A percentile compares a stretch with the other conserved stretches of the same genome.
These are phyloP conservation scores for Drosophila anomelani DNA, from an alignment of 2,888 invertebrate species.

Conservation along the genomic window DNA sequence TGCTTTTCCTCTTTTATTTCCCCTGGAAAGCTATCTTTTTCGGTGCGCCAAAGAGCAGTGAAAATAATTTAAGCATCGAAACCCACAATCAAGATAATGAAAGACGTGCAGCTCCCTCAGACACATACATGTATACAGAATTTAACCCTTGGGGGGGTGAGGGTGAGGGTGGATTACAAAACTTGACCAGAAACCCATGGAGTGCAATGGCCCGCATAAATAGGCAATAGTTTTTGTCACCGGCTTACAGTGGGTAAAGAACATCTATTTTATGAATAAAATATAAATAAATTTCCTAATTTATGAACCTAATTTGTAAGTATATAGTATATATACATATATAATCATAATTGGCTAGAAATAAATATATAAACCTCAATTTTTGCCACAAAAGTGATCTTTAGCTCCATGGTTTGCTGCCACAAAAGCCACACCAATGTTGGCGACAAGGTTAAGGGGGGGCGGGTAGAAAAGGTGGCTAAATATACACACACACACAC, in stretches of 20 bases:
- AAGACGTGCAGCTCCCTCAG: slow-evolving; percentile 10
- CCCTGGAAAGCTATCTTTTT: background rate
- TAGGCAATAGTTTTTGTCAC: slow-evolving; percentile 40
- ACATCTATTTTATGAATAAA: background rate
- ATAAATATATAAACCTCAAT: background rate
- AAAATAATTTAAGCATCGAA: slow-evolving; percentile 37
- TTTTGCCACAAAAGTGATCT: background rate
- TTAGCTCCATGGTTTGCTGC: background rate
- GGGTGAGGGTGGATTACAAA: background rate
- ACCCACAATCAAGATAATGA: slow-evolving; percentile 45
- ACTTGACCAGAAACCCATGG: slow-evolving; percentile 23
- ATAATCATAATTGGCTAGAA: background rate
- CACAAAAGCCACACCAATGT: slow-evolving; percentile 34
- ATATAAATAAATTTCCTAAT: background rate
- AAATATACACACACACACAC: background rate
- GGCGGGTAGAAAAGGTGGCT: background rate
- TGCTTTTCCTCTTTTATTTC: background rate
- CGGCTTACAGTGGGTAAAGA: background rate
- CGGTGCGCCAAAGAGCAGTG: slow-evolving; percentile 15
- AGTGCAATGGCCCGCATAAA: slow-evolving; percentile 23
- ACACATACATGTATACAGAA: background rate
- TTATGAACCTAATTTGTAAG: background rate
- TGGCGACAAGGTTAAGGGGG: slow-evolving; percentile 13
- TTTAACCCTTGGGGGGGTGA: background rate
- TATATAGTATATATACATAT: background rate